A percentile compares a stretch with the other conserved stretches of the same genome.
These are phyloP conservation scores for Struthidea cinerea DNA, from an alignment of 2,113 vertebrate species.

Conservation along the genomic window DNA sequence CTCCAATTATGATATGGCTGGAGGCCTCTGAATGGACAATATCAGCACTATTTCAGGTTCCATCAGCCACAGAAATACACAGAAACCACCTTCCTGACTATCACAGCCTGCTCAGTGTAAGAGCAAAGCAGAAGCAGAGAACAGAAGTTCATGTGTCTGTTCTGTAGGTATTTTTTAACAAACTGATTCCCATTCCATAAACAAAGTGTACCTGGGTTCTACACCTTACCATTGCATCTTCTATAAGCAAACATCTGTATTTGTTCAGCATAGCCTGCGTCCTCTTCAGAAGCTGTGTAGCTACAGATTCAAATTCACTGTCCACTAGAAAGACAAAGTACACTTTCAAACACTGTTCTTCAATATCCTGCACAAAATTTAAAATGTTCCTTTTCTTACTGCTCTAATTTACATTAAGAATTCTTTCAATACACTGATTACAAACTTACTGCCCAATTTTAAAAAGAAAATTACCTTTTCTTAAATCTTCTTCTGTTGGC, in stretches of 20 bases:
- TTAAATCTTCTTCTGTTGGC: conserved; percentile 85
- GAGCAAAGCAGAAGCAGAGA: not conserved
- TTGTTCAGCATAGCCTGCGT: conserved; percentile 96
- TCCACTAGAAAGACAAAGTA: conserved; percentile 80
- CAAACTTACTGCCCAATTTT: not conserved
- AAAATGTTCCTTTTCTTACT: not conserved
- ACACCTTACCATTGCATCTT: conserved; percentile 89
- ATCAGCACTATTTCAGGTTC: not conserved
- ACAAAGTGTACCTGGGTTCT: not conserved
- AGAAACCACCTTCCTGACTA: not conserved
- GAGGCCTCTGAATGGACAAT: not conserved
- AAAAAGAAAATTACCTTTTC: conserved; percentile 65
- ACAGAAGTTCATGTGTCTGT: not conserved
- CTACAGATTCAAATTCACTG: conserved; percentile 88
- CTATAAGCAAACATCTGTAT: conserved; percentile 91
- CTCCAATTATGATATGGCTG: not conserved
- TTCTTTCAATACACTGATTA: not conserved
- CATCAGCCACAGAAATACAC: not conserved
- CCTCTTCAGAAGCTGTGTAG: conserved; percentile 88
- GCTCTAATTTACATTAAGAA: not conserved
- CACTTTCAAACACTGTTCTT: not conserved
- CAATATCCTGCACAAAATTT: not conserved
- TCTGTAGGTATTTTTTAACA: not conserved
- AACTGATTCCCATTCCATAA: not conserved
- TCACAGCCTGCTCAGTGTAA: not conserved